Evolutionary conservation across 2,888 invertebrate species (phyloP).

Genomic region (Rhaphigaster nebulosa): DNA sequence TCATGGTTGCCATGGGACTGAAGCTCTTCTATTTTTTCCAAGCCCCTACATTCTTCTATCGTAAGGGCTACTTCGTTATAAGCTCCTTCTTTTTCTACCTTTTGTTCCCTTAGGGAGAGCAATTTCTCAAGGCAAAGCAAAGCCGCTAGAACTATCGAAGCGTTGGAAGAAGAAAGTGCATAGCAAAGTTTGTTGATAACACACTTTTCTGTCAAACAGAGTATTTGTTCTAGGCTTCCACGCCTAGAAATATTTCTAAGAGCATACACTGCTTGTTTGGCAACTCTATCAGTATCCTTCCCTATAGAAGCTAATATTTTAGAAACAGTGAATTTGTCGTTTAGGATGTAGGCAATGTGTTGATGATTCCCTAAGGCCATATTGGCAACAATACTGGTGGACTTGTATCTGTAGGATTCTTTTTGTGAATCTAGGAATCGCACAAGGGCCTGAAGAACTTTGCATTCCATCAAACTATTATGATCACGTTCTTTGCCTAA

Average conservation of each 20-base stretch:
- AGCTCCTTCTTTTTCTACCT: conserved; percentile 15
- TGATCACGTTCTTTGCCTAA: not conserved
- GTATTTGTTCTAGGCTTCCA: conserved; percentile 90
- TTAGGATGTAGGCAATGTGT: not conserved
- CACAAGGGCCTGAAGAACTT: not conserved
- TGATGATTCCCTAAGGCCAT: not conserved
- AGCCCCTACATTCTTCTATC: conserved; percentile 50
- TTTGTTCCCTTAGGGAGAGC: conserved; percentile 10
- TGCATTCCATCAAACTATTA: not conserved
- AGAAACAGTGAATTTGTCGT: not conserved
- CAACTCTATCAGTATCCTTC: not conserved
- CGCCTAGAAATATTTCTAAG: conserved; percentile 97
- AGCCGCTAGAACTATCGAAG: not conserved
- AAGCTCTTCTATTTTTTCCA: conserved; percentile 42
- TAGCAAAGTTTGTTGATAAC: conserved; percentile 23
- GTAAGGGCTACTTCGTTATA: conserved; percentile 31
- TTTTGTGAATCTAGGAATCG: not conserved
- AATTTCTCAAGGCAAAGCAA: conserved; percentile 16
- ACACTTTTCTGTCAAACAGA: not conserved
- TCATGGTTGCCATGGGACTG: conserved; percentile 32
- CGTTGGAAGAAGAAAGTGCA: not conserved
- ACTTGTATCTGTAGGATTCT: not conserved
- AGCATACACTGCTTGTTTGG: conserved; percentile 96
- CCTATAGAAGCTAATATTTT: not conserved
- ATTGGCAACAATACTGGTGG: not conserved